phyloP scores from a whole-genome alignment of 2,797 vertebrate genomes.

The Odontamblyopus rebecca region DNA sequence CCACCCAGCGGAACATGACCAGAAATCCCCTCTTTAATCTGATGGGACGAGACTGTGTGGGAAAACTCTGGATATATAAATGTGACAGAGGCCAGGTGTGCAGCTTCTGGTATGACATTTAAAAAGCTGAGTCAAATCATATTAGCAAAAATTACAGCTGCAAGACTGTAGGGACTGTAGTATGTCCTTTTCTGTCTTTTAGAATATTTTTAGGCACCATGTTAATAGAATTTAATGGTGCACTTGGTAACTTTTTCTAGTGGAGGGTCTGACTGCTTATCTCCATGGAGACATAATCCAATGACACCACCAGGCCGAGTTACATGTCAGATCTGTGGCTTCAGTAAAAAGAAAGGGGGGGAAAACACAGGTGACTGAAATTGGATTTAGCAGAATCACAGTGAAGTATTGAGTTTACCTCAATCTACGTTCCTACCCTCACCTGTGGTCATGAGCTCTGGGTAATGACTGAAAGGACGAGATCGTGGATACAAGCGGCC shows the following conservation, averaged over 20 bases:
- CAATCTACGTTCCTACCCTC: no score
- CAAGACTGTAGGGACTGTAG: not conserved
- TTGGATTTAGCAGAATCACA: no score
- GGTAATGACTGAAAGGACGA: no score
- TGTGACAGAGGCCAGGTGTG: not conserved
- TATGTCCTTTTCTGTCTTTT: not conserved
- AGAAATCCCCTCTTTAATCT: slow-evolving; percentile 3
- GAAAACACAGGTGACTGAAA: not conserved
- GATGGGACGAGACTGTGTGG: not conserved
- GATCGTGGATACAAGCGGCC: no score
- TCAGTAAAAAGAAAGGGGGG: not conserved
- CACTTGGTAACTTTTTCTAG: not conserved
- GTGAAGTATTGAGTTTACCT: no score
- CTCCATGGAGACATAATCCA: no score
- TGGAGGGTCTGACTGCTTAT: not conserved
- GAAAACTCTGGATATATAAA: not conserved
- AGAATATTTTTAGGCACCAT: not conserved
- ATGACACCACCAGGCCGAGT: no score
- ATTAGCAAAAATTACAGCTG: not conserved
- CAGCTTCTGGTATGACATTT: not conserved
- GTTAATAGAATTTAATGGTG: not conserved
- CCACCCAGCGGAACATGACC: not conserved
- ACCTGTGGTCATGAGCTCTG: no score
- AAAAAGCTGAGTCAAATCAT: not conserved
- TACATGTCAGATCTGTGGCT: not conserved